A percentile compares a stretch with the other conserved stretches of the same genome.
Conservation (phyloP, 2,888 invertebrate genomes). For the Clusia tigrina region DNA sequence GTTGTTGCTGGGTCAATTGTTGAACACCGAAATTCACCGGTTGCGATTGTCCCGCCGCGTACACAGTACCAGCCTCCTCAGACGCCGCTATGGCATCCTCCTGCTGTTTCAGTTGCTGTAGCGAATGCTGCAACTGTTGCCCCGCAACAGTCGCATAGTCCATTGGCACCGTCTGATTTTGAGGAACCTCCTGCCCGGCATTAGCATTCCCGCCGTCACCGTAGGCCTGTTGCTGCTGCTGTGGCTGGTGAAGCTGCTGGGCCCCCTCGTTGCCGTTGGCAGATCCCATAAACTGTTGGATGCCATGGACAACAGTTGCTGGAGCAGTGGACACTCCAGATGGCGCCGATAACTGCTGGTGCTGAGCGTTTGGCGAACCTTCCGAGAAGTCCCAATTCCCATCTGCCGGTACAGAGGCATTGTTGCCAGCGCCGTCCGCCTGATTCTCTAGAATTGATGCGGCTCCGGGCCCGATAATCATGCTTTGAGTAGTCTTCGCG, state of each 20-base stretch:
- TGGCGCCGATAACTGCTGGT: slow-evolving; percentile 42
- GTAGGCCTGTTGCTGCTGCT: slow-evolving; percentile 66
- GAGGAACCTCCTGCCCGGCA: slow-evolving; percentile 49
- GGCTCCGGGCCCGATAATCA: slow-evolving; percentile 54
- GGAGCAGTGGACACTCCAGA: slow-evolving; percentile 64
- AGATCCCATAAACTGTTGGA: slow-evolving; percentile 48
- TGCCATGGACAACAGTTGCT: slow-evolving; percentile 56
- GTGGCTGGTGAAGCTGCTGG: slow-evolving; percentile 55
- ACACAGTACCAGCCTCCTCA: slow-evolving; percentile 33
- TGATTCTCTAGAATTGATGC: slow-evolving; percentile 52
- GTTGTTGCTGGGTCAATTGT: background rate
- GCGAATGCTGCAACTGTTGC: slow-evolving; percentile 53
- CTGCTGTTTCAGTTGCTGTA: slow-evolving; percentile 59
- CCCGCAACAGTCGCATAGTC: slow-evolving; percentile 59
- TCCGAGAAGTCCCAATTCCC: slow-evolving; percentile 56
- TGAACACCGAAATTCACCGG: slow-evolving; percentile 32
- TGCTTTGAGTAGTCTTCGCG: slow-evolving; percentile 59
- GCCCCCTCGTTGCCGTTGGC: slow-evolving; percentile 30
- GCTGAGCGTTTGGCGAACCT: slow-evolving; percentile 46
- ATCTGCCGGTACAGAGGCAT: slow-evolving; percentile 39
- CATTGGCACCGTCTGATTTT: slow-evolving; percentile 63
- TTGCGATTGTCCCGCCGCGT: slow-evolving; percentile 45
- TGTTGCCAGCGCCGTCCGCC: slow-evolving; percentile 48
- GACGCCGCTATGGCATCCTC: slow-evolving; percentile 52
- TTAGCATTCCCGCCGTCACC: slow-evolving; percentile 64